Base-by-base conservation (phyloP, 2,888 invertebrate species). In the Linyphia triangularis region DNA sequence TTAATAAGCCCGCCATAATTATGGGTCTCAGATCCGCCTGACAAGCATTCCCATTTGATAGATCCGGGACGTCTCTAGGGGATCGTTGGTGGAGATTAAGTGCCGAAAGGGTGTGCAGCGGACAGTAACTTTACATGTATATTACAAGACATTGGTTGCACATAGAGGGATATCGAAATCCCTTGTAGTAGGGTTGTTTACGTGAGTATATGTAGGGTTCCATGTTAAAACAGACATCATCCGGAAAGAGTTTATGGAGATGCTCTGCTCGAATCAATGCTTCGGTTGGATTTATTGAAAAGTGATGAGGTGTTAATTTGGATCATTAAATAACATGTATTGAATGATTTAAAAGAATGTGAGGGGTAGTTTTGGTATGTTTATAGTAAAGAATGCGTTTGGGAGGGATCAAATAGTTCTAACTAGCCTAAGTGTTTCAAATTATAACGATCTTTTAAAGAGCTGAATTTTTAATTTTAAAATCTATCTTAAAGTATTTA, bases 151-250 rank as follows among this genome's bases (percentile, higher is more conserved):
- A 81, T 67, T 28, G 65, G 26, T 73, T 81, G 86, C 81, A 59
- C 86, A 73, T 88, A 59, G 37, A 67, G 67, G 86, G 86, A 88
- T 88, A 88, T 88, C 81, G 86, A 88, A 88, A 88, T 88, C 81
- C 81, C 86, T 72, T 88, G 86, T 88, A 88, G 73, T 81, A 81
- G 65, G 81, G 86, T 88, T 88, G 86, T 88, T 88, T 88, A 88
- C 86, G 86, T 69, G 81, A 75, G 57, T 79, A 57, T 69, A 65
- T 59, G 86, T 28, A 40, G 75, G 81, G 65, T 51, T 33, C 63
- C 57, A 57, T 85, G 75, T 82, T 88, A 75, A 88, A 81, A 65
- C 22, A 59, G 81, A 73, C 67, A 88, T 81, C 73, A 16, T 19
- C 30, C 37, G 65, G 86, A 67, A 81, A 82, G 70, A 43, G 51